Evolutionary conservation across 2,113 vertebrate genomes (phyloP).

Genomic region (Monopterus albus): DNA sequence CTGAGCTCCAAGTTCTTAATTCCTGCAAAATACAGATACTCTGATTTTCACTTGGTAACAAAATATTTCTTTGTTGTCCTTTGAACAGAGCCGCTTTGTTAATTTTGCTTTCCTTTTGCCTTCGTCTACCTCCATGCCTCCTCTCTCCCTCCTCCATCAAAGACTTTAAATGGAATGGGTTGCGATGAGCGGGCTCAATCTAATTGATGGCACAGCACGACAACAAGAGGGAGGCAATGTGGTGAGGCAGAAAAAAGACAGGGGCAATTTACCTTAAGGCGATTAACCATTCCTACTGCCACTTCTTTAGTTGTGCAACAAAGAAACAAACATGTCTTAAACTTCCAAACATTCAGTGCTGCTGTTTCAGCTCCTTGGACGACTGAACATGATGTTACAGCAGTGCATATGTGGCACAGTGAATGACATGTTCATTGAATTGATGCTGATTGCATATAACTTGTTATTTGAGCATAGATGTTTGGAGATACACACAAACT

Average conservation of each 20-base stretch:
- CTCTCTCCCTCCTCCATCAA: constrained; percentile 43
- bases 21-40: neutral
- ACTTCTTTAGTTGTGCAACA: constrained; percentile 51
- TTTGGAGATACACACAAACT: too few species aligned
- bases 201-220: constrained; percentile 78
- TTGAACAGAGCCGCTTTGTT: constrained; percentile 35
- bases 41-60: constrained; percentile 16
- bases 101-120: constrained; percentile 23
- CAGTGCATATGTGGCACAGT: too few species aligned
- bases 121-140: constrained; percentile 9
- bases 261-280: constrained; percentile 65
- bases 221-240: constrained; percentile 68
- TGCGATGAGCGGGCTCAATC: constrained; percentile 71
- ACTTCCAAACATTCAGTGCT: constrained; percentile 34
- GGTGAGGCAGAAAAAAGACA: constrained; percentile 43
- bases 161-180: constrained; percentile 70
- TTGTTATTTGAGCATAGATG: too few species aligned
- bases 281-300: constrained; percentile 61
- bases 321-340: constrained; percentile 57
- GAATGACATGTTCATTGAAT: too few species aligned
- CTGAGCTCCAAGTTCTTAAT: neutral
- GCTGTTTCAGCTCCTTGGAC: constrained; percentile 46
- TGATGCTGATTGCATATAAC: too few species aligned
- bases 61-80: constrained; percentile 24
- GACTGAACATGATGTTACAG: constrained; percentile 40